Evolutionary conservation across 2,888 invertebrate genomes (phyloP).

Genomic region (Mesorhabditis belari): DNA sequence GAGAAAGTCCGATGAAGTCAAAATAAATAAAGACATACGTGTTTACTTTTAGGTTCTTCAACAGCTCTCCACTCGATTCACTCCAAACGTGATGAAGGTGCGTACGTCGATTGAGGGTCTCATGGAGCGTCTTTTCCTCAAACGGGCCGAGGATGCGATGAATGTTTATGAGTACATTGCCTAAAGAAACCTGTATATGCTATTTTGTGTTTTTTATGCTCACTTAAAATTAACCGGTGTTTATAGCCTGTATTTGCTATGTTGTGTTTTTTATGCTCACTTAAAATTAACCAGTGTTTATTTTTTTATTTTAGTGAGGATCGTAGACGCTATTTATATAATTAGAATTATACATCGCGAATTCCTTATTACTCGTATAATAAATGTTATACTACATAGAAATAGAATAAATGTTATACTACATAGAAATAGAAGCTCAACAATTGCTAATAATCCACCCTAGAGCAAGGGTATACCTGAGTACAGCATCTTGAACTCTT

Average conservation of each 20-base stretch:
- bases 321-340: background rate
- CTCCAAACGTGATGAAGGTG: constrained; percentile 72
- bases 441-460: too few species aligned
- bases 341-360: background rate
- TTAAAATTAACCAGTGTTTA: background rate
- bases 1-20: too few species aligned
- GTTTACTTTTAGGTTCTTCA: constrained; percentile 61
- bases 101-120: constrained; percentile 99
- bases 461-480: too few species aligned
- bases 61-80: constrained; percentile 88
- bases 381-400: too few species aligned
- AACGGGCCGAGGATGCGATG: constrained; percentile 90
- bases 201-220: background rate
- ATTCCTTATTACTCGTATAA: too few species aligned
- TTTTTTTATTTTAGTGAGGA: background rate
- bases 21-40: background rate
- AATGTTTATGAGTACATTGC: constrained; percentile 98
- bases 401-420: too few species aligned
- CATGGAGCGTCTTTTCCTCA: constrained; percentile 97
- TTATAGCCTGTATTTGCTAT: background rate
- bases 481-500: too few species aligned
- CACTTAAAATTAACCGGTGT: background rate
- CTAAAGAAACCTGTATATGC: constrained; percentile 56
- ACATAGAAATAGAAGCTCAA: too few species aligned
- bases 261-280: background rate